Percentiles rank a stretch among this genome's conserved stretches.
These are phyloP conservation scores for Triplophysa dalaica DNA, from an alignment of 2,113 vertebrate species.

Conservation along the genomic window DNA sequence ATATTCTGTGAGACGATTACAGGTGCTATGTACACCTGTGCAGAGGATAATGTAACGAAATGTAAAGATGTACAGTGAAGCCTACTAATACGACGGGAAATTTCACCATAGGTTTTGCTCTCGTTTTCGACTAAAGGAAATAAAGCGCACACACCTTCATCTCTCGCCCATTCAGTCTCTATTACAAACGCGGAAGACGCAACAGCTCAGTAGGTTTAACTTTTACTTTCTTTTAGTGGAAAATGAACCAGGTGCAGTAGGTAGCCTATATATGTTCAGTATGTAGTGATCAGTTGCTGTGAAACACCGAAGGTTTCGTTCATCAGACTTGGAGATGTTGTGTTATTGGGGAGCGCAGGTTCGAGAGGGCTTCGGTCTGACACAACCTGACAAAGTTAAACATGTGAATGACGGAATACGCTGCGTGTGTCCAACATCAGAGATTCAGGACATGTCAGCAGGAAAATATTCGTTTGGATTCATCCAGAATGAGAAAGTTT, in stretches of 20 bases:
- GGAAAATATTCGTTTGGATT: slow-evolving; percentile 31
- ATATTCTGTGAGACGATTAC: too few relatives aligned
- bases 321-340: slow-evolving; percentile 26
- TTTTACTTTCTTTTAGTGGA: not conserved
- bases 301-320: not conserved
- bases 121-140: too few relatives aligned
- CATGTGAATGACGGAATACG: not conserved
- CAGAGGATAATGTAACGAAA: too few relatives aligned
- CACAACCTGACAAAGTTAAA: slow-evolving; percentile 8
- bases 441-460: slow-evolving; percentile 29
- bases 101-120: too few relatives aligned
- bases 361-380: slow-evolving; percentile 11
- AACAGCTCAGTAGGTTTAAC: not conserved
- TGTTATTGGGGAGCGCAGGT: slow-evolving; percentile 45
- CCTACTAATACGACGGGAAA: too few relatives aligned
- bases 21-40: too few relatives aligned
- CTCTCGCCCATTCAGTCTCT: too few relatives aligned
- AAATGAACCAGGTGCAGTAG: not conserved
- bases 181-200: too few relatives aligned
- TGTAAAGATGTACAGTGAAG: too few relatives aligned
- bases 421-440: slow-evolving; percentile 7
- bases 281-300: too few relatives aligned
- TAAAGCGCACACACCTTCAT: too few relatives aligned
- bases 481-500: slow-evolving; percentile 35
- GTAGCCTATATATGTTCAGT: too few relatives aligned